Conservation (phyloP, 2,797 vertebrate species). For the Chaetodon trifasciatus region DNA sequence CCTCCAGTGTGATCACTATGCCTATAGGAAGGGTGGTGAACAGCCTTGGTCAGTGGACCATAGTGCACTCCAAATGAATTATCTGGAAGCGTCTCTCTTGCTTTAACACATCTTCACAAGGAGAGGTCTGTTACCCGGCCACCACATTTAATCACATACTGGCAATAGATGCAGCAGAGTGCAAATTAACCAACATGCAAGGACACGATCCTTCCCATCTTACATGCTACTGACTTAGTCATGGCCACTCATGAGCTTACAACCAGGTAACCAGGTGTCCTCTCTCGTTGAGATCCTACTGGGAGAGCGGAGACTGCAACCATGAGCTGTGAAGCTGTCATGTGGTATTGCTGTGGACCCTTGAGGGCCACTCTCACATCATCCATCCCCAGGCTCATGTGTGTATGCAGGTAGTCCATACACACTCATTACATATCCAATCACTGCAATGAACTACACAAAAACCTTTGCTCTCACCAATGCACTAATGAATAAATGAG, state of each 20-base stretch:
- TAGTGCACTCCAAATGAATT: constrained; percentile 25
- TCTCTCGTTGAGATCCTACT: background rate
- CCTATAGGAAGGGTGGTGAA: background rate
- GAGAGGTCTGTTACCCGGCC: constrained; percentile 1
- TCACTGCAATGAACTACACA: background rate
- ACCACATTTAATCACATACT: constrained; percentile 4
- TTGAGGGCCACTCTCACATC: background rate
- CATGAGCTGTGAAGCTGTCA: background rate
- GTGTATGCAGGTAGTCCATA: background rate
- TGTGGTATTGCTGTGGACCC: background rate
- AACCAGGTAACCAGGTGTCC: constrained; percentile 28
- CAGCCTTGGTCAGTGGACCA: constrained; percentile 18
- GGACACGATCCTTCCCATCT: constrained; percentile 1
- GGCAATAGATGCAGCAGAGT: constrained; percentile 21
- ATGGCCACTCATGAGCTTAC: constrained; percentile 32
- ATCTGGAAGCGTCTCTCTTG: constrained; percentile 24
- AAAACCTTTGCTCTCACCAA: background rate
- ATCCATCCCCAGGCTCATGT: background rate
- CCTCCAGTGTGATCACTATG: constrained; percentile 3
- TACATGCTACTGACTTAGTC: constrained; percentile 4
- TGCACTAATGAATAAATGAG: constrained; percentile 4
- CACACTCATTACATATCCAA: constrained; percentile 1
- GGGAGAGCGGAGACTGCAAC: background rate
- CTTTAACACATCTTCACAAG: constrained; percentile 19
- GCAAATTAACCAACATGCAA: constrained; percentile 30